Evolutionary conservation across 2,888 invertebrate genomes (phyloP), one percentile per base, ranked within the genome.

Genomic region (Tricholauxania praeusta): DNA sequence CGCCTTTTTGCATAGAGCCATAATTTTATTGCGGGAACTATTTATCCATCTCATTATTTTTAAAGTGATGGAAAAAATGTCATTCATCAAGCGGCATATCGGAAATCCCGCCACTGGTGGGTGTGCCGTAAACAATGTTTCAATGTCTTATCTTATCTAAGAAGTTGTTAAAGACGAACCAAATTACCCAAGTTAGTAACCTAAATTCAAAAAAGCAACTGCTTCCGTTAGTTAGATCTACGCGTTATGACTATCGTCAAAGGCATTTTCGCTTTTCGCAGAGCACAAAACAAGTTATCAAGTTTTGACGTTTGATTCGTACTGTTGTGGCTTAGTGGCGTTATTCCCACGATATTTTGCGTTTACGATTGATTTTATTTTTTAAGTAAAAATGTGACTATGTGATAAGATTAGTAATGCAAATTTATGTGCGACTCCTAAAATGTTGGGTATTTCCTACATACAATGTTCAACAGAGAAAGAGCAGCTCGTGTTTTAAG

Each of bases 331-430:
- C 12, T 62, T 62, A 3, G 48, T 19, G 62, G 62, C 62, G 62
- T 47, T n/a, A 39, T 82, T 81, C 83, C 81, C 81, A 81, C 81
- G 81, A 79, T 82, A 80, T 81, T 80, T 83, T 79, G 65, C 48
- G 59, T 53, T 62, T 39, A 39, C 10, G 7, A 72, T 72, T 68
- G 68, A 63, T 52, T 72, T 51, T 57, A 75, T 65, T 80, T 81
- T 75, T 39, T 10, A 39, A 39, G 39, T 39, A 15, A 17, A 53
- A 53, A 53, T 17, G n/a, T 15, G 53, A 22, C 22, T 77, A 62
- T 48, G 49, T 55, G 84, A 85, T 85, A 82, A 85, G 85, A 84
- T 85, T 83, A 81, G 76, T 76, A 74, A 77, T 79, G 77, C 74
- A 77, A 77, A 77, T 78, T 73, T 70, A 74, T 74, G 68, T 64